phyloP scores from a whole-genome alignment of 2,113 vertebrate species.

The Poeciliopsis retropinna region DNA sequence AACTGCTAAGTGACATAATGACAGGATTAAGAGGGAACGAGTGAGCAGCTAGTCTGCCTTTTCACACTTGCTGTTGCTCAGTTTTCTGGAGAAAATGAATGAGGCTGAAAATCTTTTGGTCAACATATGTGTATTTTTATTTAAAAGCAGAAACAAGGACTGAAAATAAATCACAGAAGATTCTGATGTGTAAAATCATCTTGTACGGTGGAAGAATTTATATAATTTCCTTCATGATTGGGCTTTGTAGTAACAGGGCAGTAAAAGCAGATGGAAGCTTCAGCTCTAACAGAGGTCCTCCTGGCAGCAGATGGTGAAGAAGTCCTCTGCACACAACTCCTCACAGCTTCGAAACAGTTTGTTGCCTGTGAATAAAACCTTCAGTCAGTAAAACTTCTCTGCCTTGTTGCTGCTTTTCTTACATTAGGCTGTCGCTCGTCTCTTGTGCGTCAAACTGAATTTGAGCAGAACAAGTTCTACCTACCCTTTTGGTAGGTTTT shows the following conservation, averaged over 20 bases:
- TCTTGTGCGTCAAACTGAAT: too few relatives aligned
- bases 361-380: conserved; percentile 20
- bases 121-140: not conserved
- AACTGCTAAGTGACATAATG: conserved; percentile 54
- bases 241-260: not conserved
- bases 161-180: not conserved
- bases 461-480: not conserved
- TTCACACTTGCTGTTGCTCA: not conserved
- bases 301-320: conserved; percentile 47
- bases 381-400: not conserved
- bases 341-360: conserved; percentile 34
- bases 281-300: conserved; percentile 40
- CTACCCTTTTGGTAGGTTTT: conserved; percentile 28
- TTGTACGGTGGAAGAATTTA: not conserved
- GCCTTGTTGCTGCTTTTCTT: not conserved
- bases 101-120: not conserved
- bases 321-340: conserved; percentile 25
- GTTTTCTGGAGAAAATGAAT: not conserved
- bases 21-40: conserved; percentile 39
- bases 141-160: conserved; percentile 5
- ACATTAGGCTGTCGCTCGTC: not conserved
- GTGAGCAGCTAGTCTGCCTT: conserved; percentile 12
- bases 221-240: not conserved
- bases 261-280: not conserved
- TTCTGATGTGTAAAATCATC: not conserved